These are phyloP conservation scores for Echiichthys vipera DNA, from an alignment of 2,797 vertebrate species.

Conservation along the genomic window DNA sequence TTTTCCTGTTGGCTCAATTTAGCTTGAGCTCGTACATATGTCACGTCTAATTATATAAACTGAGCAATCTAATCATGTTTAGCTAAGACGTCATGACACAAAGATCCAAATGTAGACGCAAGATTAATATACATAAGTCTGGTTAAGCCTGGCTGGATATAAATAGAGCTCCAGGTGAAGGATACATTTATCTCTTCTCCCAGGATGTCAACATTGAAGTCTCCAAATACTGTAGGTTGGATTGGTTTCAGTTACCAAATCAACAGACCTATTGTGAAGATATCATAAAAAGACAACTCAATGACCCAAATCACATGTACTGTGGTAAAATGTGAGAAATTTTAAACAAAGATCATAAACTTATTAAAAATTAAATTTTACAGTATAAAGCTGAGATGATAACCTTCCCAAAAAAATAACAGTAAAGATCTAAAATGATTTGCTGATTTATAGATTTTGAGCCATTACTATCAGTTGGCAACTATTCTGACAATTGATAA, in stretches of 20 bases:
- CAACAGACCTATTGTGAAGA: background rate
- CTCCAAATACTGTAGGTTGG: background rate
- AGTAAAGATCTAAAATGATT: background rate
- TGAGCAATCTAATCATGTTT: constrained; percentile 28
- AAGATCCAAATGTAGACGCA: constrained; percentile 8
- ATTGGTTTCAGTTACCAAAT: background rate
- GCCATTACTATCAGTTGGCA: background rate
- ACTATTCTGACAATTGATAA: background rate
- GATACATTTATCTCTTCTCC: constrained; percentile 4
- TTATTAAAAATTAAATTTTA: background rate
- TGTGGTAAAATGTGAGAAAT: background rate
- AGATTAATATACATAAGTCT: background rate
- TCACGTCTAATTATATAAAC: constrained; percentile 27
- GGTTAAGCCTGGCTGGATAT: constrained; percentile 9
- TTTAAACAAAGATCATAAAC: background rate
- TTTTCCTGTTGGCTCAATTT: constrained; percentile 39
- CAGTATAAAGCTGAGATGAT: no score
- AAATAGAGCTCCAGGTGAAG: constrained; percentile 13
- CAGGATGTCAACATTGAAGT: background rate
- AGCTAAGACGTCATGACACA: constrained; percentile 26
- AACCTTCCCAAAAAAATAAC: background rate
- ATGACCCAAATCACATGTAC: no score
- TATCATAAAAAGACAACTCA: background rate
- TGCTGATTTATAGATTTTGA: background rate
- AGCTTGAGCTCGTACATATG: constrained; percentile 22